These are phyloP conservation scores for Hydrocynus forskahlii DNA, from an alignment of 2,797 vertebrate genomes.

Conservation along the genomic window DNA sequence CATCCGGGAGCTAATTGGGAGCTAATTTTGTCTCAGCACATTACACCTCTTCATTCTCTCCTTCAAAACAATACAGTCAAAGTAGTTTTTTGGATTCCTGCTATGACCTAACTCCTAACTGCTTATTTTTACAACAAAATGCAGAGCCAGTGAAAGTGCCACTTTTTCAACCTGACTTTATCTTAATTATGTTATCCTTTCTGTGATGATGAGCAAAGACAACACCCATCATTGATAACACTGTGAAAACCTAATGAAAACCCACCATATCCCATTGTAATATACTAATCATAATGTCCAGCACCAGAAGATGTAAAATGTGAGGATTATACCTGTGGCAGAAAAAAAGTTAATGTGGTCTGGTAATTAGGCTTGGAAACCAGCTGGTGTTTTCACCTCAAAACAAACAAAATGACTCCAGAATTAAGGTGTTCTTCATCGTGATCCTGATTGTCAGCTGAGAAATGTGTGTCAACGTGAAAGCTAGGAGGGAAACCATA, in stretches of 20 bases:
- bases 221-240: slow-evolving; percentile 58
- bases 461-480: no score
- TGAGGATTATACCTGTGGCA: neutral
- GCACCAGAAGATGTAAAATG: neutral
- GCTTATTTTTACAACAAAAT: slow-evolving; percentile 55
- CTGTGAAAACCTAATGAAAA: no score
- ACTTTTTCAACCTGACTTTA: slow-evolving; percentile 69
- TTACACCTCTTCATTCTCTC: slow-evolving; percentile 20
- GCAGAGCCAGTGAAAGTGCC: slow-evolving; percentile 63
- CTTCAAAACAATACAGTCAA: slow-evolving; percentile 13
- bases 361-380: neutral
- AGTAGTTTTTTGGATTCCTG: slow-evolving; percentile 9
- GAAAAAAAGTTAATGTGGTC: neutral
- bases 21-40: slow-evolving; percentile 3
- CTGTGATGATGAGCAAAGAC: slow-evolving; percentile 62
- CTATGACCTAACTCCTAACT: slow-evolving; percentile 32
- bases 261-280: neutral
- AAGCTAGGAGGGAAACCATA: no score
- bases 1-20: no score
- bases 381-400: neutral
- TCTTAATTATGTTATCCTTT: slow-evolving; percentile 63
- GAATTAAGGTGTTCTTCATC: no score
- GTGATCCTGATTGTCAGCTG: no score
- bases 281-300: neutral
- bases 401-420: neutral